Conservation (phyloP, 2,113 vertebrate species). For the Strix uralensis region DNA sequence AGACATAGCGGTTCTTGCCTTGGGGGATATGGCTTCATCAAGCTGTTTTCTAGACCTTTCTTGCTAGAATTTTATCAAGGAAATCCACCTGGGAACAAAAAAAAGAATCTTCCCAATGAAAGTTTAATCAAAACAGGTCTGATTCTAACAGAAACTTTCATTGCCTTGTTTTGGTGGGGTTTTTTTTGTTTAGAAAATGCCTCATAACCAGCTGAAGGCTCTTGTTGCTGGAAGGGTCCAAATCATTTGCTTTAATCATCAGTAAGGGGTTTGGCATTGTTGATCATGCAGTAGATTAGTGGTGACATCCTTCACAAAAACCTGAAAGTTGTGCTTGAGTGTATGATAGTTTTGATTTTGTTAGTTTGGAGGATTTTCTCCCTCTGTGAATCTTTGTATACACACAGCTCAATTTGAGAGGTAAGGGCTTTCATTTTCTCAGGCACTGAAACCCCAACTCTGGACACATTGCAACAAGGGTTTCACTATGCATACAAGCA, state of each 20-base stretch:
- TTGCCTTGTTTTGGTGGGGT: accelerated
- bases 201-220: neutral
- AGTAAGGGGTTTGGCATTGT: neutral
- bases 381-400: neutral
- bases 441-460: neutral
- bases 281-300: neutral
- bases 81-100: neutral
- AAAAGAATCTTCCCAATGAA: neutral
- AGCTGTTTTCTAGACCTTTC: neutral
- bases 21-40: neutral
- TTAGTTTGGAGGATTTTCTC: neutral
- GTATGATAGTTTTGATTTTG: neutral
- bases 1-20: neutral
- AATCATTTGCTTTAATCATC: neutral
- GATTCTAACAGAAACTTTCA: neutral
- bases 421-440: neutral
- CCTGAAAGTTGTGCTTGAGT: neutral
- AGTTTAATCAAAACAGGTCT: neutral
- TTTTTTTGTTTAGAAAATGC: neutral
- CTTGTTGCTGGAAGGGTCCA: neutral
- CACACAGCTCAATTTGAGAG: neutral
- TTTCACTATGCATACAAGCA: neutral
- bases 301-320: neutral
- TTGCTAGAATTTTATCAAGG: neutral
- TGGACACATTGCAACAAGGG: neutral